A percentile compares a stretch with the other conserved stretches of the same genome.
These are phyloP conservation scores for Cyclina sinensis DNA, from an alignment of 1,140 invertebrate species.

Conservation along the genomic window DNA sequence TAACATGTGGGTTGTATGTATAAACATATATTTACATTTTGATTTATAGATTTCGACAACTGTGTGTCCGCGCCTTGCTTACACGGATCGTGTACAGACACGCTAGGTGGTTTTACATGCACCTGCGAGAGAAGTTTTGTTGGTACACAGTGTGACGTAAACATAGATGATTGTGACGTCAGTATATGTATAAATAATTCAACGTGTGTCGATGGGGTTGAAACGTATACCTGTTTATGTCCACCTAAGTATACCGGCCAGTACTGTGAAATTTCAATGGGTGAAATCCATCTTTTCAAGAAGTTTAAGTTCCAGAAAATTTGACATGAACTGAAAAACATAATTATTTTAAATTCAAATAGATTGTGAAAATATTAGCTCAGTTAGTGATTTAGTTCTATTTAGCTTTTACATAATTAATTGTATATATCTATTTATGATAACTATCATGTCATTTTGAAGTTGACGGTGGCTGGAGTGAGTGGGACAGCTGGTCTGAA, in stretches of 20 bases:
- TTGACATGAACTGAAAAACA: too few relatives aligned
- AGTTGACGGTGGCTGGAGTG: slow-evolving; percentile 78
- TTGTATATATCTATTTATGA: background rate
- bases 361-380: too few relatives aligned
- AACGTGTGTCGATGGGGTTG: slow-evolving; percentile 11
- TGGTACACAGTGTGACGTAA: background rate
- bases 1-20: too few relatives aligned
- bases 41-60: slow-evolving; percentile 2
- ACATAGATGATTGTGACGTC: background rate
- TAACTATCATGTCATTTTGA: too few relatives aligned
- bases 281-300: background rate
- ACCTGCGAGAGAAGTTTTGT: background rate
- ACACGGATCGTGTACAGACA: background rate
- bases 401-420: too few relatives aligned
- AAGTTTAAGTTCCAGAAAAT: too few relatives aligned
- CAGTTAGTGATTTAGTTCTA: too few relatives aligned
- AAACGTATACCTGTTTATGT: background rate
- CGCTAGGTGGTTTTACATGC: background rate
- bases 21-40: too few relatives aligned
- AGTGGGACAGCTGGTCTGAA: slow-evolving; percentile 74
- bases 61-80: background rate
- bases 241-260: background rate
- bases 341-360: too few relatives aligned
- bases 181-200: background rate
- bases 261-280: background rate